Conservation (phyloP, 2,888 invertebrate genomes). For the Platycnemis pennipes region DNA sequence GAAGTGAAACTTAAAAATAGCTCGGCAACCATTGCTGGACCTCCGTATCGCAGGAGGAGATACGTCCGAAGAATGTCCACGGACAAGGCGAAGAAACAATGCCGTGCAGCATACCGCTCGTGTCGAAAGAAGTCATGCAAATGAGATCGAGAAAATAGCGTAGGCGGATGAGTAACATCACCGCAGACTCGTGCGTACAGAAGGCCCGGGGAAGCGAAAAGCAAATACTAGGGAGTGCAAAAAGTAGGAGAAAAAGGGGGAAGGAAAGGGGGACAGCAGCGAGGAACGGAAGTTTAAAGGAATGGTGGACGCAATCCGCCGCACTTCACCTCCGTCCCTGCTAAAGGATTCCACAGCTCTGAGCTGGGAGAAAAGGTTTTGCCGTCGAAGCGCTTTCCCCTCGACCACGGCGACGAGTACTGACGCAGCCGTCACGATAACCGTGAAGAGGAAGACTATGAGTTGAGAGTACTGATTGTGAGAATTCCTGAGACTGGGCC, state of each 20-base stretch:
- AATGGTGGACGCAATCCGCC: slow-evolving; percentile 30
- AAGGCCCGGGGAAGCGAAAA: neutral
- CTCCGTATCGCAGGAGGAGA: neutral
- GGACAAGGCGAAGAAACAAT: slow-evolving; percentile 14
- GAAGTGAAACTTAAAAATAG: neutral
- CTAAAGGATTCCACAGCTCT: slow-evolving; percentile 51
- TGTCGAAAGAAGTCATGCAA: slow-evolving; percentile 16
- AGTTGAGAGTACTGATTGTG: neutral
- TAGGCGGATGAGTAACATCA: neutral
- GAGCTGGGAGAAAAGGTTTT: slow-evolving; percentile 11
- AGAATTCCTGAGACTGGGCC: neutral
- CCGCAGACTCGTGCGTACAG: neutral
- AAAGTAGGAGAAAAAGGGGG: neutral
- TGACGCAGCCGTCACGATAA: slow-evolving; percentile 37
- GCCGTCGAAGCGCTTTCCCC: slow-evolving; percentile 26
- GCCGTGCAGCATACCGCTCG: neutral
- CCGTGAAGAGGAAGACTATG: neutral
- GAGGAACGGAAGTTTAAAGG: slow-evolving; percentile 6
- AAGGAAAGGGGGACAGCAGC: neutral
- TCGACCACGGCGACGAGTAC: neutral
- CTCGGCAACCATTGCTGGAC: neutral
- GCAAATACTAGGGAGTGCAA: neutral
- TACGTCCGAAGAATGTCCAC: neutral
- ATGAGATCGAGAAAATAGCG: slow-evolving; percentile 15
- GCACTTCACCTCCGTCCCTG: slow-evolving; percentile 1